phyloP scores from a whole-genome alignment of 1,140 invertebrate genomes.

The Ruditapes philippinarum region DNA sequence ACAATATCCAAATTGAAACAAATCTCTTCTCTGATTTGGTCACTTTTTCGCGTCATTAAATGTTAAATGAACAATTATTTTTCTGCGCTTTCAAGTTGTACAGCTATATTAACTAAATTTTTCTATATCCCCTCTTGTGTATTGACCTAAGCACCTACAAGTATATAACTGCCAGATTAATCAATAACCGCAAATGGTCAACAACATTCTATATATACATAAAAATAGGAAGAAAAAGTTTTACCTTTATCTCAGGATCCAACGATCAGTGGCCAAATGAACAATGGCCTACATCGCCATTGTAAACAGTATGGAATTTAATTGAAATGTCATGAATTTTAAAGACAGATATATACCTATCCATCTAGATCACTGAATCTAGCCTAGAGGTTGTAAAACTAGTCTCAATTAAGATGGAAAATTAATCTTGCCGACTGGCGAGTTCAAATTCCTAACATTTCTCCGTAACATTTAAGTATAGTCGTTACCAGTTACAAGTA shows the following conservation, averaged over 20 bases:
- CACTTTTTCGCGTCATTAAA: too few relatives aligned
- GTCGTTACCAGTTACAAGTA: too few relatives aligned
- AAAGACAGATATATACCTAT: neutral
- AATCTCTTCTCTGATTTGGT: too few relatives aligned
- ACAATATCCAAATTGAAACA: too few relatives aligned
- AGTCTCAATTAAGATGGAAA: neutral
- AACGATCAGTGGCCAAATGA: neutral
- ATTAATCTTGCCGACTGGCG: neutral
- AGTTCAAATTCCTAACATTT: constrained; percentile 20
- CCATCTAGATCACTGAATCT: neutral
- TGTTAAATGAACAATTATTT: too few relatives aligned
- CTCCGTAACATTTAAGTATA: neutral
- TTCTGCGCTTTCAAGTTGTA: too few relatives aligned
- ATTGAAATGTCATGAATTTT: neutral
- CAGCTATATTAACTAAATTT: too few relatives aligned
- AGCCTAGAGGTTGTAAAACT: neutral
- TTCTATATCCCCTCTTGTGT: too few relatives aligned
- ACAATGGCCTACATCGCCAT: neutral
- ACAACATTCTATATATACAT: neutral
- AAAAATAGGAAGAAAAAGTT: neutral
- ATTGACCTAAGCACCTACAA: too few relatives aligned
- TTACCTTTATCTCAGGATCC: neutral
- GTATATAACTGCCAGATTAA: too few relatives aligned
- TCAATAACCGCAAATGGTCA: neutral
- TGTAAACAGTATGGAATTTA: neutral